These are phyloP conservation scores for Danio albolineatus DNA, from an alignment of 2,797 vertebrate genomes.

Conservation along the genomic window DNA sequence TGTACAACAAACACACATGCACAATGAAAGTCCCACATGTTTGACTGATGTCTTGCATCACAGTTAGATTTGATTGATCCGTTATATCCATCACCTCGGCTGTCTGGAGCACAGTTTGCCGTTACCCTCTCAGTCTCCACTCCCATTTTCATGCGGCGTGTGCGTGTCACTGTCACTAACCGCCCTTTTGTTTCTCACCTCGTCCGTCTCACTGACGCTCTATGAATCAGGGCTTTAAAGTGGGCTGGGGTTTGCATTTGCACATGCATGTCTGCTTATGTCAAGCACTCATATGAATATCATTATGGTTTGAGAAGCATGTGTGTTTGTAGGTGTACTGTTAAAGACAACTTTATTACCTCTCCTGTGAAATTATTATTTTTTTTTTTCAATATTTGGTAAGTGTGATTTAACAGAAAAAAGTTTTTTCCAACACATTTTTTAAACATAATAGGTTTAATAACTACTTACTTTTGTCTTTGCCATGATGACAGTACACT, in stretches of 20 bases:
- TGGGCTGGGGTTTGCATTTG: conserved; percentile 21
- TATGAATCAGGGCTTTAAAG: conserved; percentile 49
- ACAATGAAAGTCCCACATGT: conserved; percentile 51
- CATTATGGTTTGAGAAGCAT: conserved; percentile 2
- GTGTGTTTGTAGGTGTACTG: background rate
- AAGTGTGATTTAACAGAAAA: no score
- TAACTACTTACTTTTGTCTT: no score
- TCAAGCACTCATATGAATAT: conserved; percentile 21
- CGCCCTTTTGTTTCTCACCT: conserved; percentile 48
- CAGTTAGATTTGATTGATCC: conserved; percentile 75
- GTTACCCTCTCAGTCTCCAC: conserved; percentile 57
- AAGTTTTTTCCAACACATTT: no score
- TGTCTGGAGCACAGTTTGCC: conserved; percentile 73
- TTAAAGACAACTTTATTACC: no score
- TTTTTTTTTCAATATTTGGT: no score
- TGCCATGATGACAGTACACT: no score
- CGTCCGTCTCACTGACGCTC: conserved; percentile 56
- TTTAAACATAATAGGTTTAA: no score
- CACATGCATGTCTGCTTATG: background rate
- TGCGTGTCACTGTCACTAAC: conserved; percentile 52
- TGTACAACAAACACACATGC: conserved; percentile 24
- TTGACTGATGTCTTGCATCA: conserved; percentile 76
- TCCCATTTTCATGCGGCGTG: conserved; percentile 63
- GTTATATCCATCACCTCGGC: conserved; percentile 76
- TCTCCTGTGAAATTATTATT: no score